Conservation (phyloP, 2,797 vertebrate species). For the Astyanax mexicanus region DNA sequence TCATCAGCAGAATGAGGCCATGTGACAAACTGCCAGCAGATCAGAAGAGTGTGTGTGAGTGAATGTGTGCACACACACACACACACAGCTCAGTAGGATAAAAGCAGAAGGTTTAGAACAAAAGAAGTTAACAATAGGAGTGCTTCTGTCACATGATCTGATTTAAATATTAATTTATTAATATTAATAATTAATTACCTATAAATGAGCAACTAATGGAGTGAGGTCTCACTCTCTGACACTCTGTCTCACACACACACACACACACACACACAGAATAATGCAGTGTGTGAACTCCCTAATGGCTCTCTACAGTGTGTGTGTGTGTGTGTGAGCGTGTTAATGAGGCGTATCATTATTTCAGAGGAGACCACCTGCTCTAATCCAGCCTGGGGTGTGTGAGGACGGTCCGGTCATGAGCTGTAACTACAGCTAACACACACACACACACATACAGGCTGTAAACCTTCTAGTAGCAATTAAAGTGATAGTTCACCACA, state of each 20-base stretch:
- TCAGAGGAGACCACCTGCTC: slow-evolving; percentile 74
- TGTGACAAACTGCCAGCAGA: background rate
- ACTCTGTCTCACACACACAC: too few species aligned
- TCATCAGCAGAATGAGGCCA: background rate
- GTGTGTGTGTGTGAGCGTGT: slow-evolving; percentile 49
- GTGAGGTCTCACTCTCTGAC: background rate
- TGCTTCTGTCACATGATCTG: background rate
- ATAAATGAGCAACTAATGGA: background rate
- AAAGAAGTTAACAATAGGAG: background rate
- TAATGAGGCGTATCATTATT: slow-evolving; percentile 83
- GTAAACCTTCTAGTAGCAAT: too few species aligned
- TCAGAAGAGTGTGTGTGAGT: background rate
- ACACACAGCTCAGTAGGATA: background rate
- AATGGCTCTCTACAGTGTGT: too few species aligned
- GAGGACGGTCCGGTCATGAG: too few species aligned
- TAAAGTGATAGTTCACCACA: too few species aligned
- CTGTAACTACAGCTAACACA: too few species aligned
- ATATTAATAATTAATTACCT: background rate
- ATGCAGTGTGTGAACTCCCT: too few species aligned
- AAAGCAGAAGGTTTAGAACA: slow-evolving; percentile 33
- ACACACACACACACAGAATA: too few species aligned
- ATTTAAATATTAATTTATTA: slow-evolving; percentile 7
- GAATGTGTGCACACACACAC: background rate
- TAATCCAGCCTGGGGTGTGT: too few species aligned
- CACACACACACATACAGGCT: too few species aligned